Conservation (phyloP, 1,140 invertebrate genomes). For the Lysiphlebus fabarum region DNA sequence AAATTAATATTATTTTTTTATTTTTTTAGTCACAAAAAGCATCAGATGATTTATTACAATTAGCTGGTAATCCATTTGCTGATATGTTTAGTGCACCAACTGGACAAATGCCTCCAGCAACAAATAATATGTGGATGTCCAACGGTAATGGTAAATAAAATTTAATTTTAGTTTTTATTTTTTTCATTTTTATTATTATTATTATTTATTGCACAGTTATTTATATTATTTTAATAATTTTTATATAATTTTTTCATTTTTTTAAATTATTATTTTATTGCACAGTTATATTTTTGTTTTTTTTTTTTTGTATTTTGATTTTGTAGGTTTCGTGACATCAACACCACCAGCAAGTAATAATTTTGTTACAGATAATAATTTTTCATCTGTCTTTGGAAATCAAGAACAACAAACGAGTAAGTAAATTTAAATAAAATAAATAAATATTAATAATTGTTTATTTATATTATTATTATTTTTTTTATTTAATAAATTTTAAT, state of each 20-base stretch:
- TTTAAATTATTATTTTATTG: slow-evolving; percentile 8
- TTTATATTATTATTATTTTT: too few relatives aligned
- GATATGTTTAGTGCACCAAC: slow-evolving; percentile 71
- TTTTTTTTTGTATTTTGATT: slow-evolving; percentile 42
- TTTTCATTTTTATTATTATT: slow-evolving; percentile 13
- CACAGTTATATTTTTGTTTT: slow-evolving; percentile 28
- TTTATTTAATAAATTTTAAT: too few relatives aligned
- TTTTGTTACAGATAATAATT: slow-evolving; percentile 82
- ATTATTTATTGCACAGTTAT: slow-evolving; percentile 10
- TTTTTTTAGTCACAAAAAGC: slow-evolving; percentile 63
- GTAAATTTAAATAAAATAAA: slow-evolving; percentile 41
- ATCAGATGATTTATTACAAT: slow-evolving; percentile 84
- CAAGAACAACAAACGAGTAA: slow-evolving; percentile 67
- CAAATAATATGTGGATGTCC: slow-evolving; percentile 66
- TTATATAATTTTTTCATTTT: neutral
- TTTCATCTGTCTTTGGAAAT: slow-evolving; percentile 80
- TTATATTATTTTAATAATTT: slow-evolving; percentile 25
- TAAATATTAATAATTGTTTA: too few relatives aligned
- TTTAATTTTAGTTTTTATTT: slow-evolving; percentile 26
- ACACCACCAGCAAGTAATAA: slow-evolving; percentile 63
- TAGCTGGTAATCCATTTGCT: slow-evolving; percentile 84
- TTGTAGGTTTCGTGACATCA: slow-evolving; percentile 59
- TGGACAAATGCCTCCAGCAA: slow-evolving; percentile 44
- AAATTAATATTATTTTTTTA: neutral
- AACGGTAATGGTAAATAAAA: slow-evolving; percentile 64